These are phyloP conservation scores for Ploceus nigricollis DNA, from an alignment of 2,113 vertebrate species.

Conservation along the genomic window DNA sequence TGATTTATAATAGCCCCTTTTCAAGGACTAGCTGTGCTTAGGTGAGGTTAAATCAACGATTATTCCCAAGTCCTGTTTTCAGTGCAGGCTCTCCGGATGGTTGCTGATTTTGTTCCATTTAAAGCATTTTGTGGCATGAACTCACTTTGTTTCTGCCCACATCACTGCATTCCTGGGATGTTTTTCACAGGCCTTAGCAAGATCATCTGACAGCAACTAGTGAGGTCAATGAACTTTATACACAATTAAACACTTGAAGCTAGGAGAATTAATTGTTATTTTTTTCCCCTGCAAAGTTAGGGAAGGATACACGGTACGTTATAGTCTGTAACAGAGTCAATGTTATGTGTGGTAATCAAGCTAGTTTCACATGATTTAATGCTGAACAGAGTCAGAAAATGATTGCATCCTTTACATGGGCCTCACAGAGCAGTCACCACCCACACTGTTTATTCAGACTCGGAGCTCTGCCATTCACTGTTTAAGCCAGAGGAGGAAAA, in stretches of 20 bases:
- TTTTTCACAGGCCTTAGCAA: constrained; percentile 85
- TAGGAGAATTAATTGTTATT: constrained; percentile 64
- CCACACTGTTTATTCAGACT: constrained; percentile 88
- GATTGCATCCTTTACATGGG: constrained; percentile 79
- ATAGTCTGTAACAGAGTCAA: constrained; percentile 45
- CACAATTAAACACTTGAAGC: constrained; percentile 76
- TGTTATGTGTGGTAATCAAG: constrained; percentile 62
- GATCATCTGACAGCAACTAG: constrained; percentile 92
- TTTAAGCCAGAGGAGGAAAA: constrained; percentile 75
- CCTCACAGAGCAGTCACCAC: constrained; percentile 83
- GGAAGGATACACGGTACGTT: constrained; percentile 38
- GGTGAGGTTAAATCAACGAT: constrained; percentile 68
- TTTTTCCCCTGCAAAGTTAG: constrained; percentile 37
- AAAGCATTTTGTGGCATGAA: constrained; percentile 82
- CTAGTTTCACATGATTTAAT: constrained; percentile 78
- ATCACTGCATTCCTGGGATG: constrained; percentile 95
- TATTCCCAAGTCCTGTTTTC: constrained; percentile 57
- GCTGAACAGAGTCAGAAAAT: constrained; percentile 75
- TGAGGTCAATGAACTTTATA: constrained; percentile 89
- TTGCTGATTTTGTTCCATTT: constrained; percentile 81
- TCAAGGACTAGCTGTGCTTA: constrained; percentile 57
- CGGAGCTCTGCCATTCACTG: constrained; percentile 81
- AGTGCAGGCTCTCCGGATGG: constrained; percentile 70
- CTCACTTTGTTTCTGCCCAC: constrained; percentile 88
- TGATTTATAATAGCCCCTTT: constrained; percentile 56